Evolutionary conservation across 2,888 invertebrate species (phyloP).

Genomic region (Trypoxylon attenuatum): DNA sequence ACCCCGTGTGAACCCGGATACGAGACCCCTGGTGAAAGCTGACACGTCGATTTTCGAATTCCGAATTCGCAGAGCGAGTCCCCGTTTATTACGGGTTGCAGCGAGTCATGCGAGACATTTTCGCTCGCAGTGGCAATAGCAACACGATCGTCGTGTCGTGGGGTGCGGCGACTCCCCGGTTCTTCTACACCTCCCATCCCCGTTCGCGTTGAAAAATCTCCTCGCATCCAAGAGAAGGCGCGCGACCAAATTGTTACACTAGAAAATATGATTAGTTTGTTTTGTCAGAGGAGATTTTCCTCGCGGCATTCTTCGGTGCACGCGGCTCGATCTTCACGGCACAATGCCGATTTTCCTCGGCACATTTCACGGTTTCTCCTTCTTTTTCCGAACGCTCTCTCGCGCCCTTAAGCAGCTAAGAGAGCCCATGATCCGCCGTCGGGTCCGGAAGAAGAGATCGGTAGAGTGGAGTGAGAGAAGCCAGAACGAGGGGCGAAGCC

Average conservation of each 20-base stretch:
- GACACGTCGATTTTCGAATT: constrained; percentile 63
- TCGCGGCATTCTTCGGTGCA: constrained; percentile 29
- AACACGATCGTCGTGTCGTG: background rate
- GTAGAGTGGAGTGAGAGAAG: constrained; percentile 13
- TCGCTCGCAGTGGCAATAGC: background rate
- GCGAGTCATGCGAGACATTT: constrained; percentile 24
- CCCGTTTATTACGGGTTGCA: constrained; percentile 45
- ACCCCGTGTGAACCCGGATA: constrained; percentile 69
- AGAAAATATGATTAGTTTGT: background rate
- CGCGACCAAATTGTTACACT: too few species aligned
- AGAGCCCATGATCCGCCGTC: constrained; percentile 59
- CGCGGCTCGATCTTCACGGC: constrained; percentile 9
- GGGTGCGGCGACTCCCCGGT: background rate
- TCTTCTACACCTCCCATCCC: background rate
- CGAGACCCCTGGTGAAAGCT: constrained; percentile 48
- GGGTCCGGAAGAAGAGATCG: constrained; percentile 54
- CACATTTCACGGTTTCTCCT: constrained; percentile 13
- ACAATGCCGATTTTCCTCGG: constrained; percentile 34
- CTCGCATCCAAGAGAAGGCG: background rate
- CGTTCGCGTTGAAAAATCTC: background rate
- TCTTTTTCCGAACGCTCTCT: constrained; percentile 27
- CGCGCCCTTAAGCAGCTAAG: constrained; percentile 66
- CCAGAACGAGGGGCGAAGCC: constrained; percentile 46
- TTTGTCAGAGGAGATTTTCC: background rate
- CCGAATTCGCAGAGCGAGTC: constrained; percentile 47